A percentile compares a stretch with the other conserved stretches of the same genome.
phyloP scores from a whole-genome alignment of 2,797 vertebrate species.

The Sylvia borin region DNA sequence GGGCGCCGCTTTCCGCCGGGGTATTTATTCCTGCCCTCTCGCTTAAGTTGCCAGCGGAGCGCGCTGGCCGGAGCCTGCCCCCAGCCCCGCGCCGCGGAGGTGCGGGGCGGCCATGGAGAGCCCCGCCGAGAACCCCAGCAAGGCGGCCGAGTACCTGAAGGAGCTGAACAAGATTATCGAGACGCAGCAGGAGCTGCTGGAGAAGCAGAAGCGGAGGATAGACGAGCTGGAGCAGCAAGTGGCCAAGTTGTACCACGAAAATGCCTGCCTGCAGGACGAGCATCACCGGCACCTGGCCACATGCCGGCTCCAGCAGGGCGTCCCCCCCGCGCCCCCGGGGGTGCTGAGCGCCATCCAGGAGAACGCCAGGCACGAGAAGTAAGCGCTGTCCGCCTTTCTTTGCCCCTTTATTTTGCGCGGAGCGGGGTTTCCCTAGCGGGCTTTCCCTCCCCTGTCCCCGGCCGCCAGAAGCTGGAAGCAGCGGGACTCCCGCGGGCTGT shows the following conservation, averaged over 20 bases:
- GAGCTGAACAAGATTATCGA: constrained; percentile 95
- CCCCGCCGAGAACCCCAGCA: constrained; percentile 88
- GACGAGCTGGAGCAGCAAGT: constrained; percentile 94
- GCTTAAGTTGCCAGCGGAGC: constrained; percentile 46
- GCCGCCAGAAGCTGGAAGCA: background rate
- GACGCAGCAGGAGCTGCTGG: constrained; percentile 93
- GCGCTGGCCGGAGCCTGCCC: background rate
- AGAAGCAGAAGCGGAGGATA: constrained; percentile 89
- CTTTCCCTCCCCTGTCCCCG: background rate
- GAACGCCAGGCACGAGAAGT: constrained; percentile 85
- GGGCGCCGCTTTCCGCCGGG: constrained; percentile 29
- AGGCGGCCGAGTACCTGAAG: constrained; percentile 89
- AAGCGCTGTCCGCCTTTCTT: constrained; percentile 61
- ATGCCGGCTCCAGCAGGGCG: constrained; percentile 83
- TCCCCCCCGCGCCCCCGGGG: constrained; percentile 15
- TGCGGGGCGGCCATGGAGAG: constrained; percentile 81
- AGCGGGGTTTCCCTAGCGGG: background rate
- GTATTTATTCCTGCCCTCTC: constrained; percentile 34
- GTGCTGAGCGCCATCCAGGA: constrained; percentile 83
- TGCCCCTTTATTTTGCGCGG: background rate
- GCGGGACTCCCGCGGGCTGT: background rate
- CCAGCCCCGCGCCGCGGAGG: constrained; percentile 52
- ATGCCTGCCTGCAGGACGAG: constrained; percentile 87
- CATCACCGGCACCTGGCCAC: constrained; percentile 90
- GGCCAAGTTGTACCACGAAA: constrained; percentile 88